Evolutionary conservation across 2,888 invertebrate species (phyloP), one percentile per base, ranked within the genome.

Genomic region (Carpatolechia fugitivella): DNA sequence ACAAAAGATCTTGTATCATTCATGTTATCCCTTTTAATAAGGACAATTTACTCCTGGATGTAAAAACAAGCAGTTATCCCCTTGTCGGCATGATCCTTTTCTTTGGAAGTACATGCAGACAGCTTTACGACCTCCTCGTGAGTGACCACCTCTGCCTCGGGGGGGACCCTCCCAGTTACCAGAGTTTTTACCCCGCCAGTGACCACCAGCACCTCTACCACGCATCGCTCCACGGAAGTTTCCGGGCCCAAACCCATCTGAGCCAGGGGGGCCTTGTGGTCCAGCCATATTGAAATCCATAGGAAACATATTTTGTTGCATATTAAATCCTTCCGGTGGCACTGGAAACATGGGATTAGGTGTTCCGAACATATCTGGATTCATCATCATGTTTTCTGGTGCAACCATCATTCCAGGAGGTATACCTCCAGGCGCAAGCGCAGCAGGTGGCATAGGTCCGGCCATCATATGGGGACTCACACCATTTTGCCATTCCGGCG

Each of bases 1-100:
- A 8, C 14, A 16, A 40, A 40, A 1, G 6, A 18, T 16, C 16
- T 16, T 10, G 8, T 18, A 41, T 60, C 46, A 61, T 60, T 61
- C 59, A 61, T 62, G 57, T 73, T 72, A 74, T 75, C 14, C 48
- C 16, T n/a, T n/a, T 66, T 76, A 90, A 74, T 76, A 90, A 7
- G 93, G 92, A 66, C 92, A 92, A 78, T 92, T 92, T 16, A 92
- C 91, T 60, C 93, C 93, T 2, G 95, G 95, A 90, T 97, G 97
- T 64, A 96, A 86, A 80, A 95, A 97, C 53, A 94, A 93, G 83
- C 97, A 98, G 65, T 94, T 94, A 66, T 95, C 95, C 54, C 95
- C 96, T 74, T 95, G 93, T 51, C 95, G 91, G 84, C 97, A 97
- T 59, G 93, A 95, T 0, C 97, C 97, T 66, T 92, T 93, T 69